Evolutionary conservation across 1,140 invertebrate genomes (phyloP).

Genomic region (Drosophila asahinai): DNA sequence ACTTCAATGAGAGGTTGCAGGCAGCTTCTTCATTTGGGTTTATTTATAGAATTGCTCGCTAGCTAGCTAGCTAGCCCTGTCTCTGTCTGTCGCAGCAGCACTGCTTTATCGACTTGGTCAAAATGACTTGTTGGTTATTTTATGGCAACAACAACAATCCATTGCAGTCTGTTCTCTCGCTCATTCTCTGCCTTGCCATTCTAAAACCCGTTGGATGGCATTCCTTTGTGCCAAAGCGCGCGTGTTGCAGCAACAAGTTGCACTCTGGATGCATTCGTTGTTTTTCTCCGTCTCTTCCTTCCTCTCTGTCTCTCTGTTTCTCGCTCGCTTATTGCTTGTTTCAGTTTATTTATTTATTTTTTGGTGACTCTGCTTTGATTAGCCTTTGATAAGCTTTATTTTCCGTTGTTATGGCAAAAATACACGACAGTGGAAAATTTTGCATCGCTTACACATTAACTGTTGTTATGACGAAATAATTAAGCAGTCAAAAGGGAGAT

Average conservation of each 20-base stretch:
- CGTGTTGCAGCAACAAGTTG: constrained; percentile 66
- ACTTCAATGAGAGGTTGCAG: constrained; percentile 20
- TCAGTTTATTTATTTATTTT: constrained; percentile 19
- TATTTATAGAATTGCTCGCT: constrained; percentile 64
- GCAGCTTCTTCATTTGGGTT: constrained; percentile 38
- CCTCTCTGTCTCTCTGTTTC: not conserved
- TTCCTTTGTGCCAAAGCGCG: constrained; percentile 42
- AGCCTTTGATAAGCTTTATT: constrained; percentile 25
- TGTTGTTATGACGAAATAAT: not conserved
- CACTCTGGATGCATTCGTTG: constrained; percentile 33
- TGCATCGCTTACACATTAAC: constrained; percentile 1
- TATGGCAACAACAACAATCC: constrained; percentile 42
- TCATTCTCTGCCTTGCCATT: constrained; percentile 18
- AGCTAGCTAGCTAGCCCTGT: constrained; percentile 1
- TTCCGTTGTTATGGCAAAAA: constrained; percentile 4
- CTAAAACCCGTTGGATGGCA: constrained; percentile 73
- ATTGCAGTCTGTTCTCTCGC: constrained; percentile 25
- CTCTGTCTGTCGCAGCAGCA: constrained; percentile 2
- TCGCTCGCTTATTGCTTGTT: not conserved
- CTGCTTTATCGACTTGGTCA: constrained; percentile 34
- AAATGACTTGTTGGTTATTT: constrained; percentile 34
- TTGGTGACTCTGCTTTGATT: constrained; percentile 15
- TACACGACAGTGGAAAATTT: constrained; percentile 24
- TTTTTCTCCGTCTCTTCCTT: constrained; percentile 24
- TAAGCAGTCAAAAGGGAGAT: not conserved